Conservation (phyloP, 2,888 invertebrate species). For the Pollenia labialis region DNA sequence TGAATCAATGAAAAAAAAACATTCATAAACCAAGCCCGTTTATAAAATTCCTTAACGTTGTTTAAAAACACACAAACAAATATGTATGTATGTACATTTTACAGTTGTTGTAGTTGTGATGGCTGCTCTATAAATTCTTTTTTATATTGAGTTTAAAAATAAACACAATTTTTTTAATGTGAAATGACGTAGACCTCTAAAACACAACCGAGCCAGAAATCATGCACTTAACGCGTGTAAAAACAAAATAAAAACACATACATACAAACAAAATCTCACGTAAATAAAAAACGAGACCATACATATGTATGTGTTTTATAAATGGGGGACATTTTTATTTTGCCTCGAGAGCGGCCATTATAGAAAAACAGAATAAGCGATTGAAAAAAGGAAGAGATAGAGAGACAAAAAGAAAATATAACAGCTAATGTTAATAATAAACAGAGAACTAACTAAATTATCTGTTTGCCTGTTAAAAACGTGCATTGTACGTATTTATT, state of each 20-base stretch:
- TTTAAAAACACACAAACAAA: background rate
- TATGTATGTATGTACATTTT: background rate
- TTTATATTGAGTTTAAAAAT: conserved; percentile 59
- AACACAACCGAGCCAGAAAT: conserved; percentile 52
- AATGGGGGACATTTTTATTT: conserved; percentile 59
- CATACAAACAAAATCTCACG: no score
- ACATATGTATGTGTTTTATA: conserved; percentile 70
- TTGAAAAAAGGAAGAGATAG: background rate
- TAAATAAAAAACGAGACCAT: background rate
- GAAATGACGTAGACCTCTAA: conserved; percentile 71
- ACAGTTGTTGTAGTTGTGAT: conserved; percentile 37
- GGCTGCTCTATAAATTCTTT: conserved; percentile 50
- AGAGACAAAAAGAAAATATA: background rate
- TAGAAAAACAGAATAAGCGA: background rate
- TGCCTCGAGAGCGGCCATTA: background rate
- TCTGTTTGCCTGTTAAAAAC: conserved; percentile 60
- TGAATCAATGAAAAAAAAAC: conserved; percentile 7
- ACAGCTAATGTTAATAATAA: conserved; percentile 29
- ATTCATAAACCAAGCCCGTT: conserved; percentile 64
- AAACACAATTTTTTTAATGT: conserved; percentile 45
- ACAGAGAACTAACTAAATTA: background rate
- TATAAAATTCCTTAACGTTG: conserved; percentile 53
- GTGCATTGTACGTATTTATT: conserved; percentile 66
- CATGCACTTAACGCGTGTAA: conserved; percentile 80
- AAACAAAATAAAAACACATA: conserved; percentile 10